Percentiles rank a stretch among this genome's conserved stretches.
These are phyloP conservation scores for Pentalonia nigronervosa DNA, from an alignment of 1,140 invertebrate genomes.

Conservation along the genomic window DNA sequence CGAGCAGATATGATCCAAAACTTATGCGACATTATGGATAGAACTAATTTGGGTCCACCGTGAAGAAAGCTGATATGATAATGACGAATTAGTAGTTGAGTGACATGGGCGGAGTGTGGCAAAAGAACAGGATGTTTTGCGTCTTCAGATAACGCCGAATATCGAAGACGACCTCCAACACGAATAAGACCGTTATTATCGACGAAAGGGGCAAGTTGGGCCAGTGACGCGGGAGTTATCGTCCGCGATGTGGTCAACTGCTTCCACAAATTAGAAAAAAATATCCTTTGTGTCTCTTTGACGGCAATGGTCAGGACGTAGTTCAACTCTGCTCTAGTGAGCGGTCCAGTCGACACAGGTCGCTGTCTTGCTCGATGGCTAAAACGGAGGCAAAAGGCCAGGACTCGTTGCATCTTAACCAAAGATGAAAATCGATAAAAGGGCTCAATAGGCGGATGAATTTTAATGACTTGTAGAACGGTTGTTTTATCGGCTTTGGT, in stretches of 20 bases:
- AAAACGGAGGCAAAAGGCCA: no score
- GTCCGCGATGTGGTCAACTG: not conserved
- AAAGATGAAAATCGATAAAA: not conserved
- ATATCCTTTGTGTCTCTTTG: not conserved
- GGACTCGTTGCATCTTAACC: not conserved
- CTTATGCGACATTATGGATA: not conserved
- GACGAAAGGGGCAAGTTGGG: not conserved
- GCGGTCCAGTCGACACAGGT: not conserved
- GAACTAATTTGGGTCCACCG: not conserved
- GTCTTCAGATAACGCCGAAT: not conserved
- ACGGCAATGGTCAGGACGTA: not conserved
- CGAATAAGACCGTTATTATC: not conserved
- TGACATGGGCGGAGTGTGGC: not conserved
- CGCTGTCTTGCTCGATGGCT: no score
- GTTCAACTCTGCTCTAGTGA: not conserved
- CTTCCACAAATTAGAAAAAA: not conserved
- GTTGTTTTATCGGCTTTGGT: not conserved
- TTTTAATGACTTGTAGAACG: not conserved
- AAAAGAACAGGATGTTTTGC: not conserved
- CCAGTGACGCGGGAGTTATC: not conserved
- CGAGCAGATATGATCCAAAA: not conserved
- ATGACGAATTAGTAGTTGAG: not conserved
- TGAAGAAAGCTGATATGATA: not conserved
- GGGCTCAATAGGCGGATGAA: not conserved
- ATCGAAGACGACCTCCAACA: not conserved